Evolutionary conservation across 2,888 invertebrate genomes (phyloP).

Genomic region (Dilophus febrilis): DNA sequence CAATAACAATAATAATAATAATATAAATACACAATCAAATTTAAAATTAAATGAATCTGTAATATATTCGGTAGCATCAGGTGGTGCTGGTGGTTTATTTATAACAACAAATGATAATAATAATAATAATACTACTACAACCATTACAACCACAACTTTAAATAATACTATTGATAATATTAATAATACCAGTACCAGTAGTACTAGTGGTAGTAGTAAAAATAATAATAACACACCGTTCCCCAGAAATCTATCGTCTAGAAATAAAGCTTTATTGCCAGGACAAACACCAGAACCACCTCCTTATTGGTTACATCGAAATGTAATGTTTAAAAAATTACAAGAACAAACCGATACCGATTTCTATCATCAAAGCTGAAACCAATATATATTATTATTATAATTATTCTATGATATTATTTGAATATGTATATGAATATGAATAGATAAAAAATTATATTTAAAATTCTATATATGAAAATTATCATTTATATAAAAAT

Average conservation of each 20-base stretch:
- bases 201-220: too few relatives aligned
- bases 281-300: conserved; percentile 30
- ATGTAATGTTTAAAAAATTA: conserved; percentile 29
- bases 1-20: conserved; percentile 13
- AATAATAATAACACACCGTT: too few relatives aligned
- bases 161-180: too few relatives aligned
- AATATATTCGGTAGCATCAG: conserved; percentile 28
- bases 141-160: too few relatives aligned
- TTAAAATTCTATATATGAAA: too few relatives aligned
- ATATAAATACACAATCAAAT: conserved; percentile 15
- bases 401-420: too few relatives aligned
- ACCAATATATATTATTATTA: too few relatives aligned
- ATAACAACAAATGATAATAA: conserved; percentile 26
- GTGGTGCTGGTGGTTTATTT: conserved; percentile 28
- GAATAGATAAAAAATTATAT: too few relatives aligned
- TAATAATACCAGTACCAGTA: too few relatives aligned
- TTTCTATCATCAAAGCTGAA: conserved; percentile 38
- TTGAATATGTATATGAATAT: too few relatives aligned
- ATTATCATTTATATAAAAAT: too few relatives aligned
- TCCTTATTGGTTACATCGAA: conserved; percentile 32
- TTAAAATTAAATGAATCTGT: conserved; percentile 30
- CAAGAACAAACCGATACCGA: conserved; percentile 28
- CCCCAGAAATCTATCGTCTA: conserved; percentile 16
- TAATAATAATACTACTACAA: too few relatives aligned
- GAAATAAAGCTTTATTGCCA: conserved; percentile 34